Base-by-base conservation (phyloP, 2,797 vertebrate genomes). In the Psittacula derbiana region DNA sequence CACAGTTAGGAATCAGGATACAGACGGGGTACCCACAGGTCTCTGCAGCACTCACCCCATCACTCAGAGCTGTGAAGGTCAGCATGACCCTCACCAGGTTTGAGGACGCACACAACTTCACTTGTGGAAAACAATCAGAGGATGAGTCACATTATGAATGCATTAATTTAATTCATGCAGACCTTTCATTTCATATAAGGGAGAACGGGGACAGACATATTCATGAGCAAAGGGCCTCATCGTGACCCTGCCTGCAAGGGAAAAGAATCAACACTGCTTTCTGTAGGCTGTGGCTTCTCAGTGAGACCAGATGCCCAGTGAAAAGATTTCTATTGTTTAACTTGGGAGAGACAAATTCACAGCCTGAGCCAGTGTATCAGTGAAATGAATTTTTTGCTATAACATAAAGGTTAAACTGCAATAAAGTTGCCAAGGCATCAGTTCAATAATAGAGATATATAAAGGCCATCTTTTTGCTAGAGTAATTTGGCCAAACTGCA, bases 381-480 rank as follows among this genome's bases (percentile, higher is more conserved):
- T 52, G n/a, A 90, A 86, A 95, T 52, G 27, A 88, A 36, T 93
- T 84, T 91, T 84, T 79, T 78, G 23, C 76, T 90, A 57, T 71
- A 88, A 80, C 19, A 75, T 79, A 95, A 97, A 93, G 82, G 85
- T 84, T 96, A 94, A 96, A 84, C 58, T 84, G 86, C 66, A 93
- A 88, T 93, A 81, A 93, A 70, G 55, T 55, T 86, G n/a, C 76
- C n/a, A 92, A 87, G 58, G 28, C 55, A 84, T 43, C 50, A 78
- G 5, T 79, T 92, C 85, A 94, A 2, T 36, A n/a, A 83, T 65
- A 87, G 21, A 62, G 58, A 92, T 72, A 60, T 62, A 90, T 47
- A 90, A 91, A 75, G 76, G 61, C 53, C 84, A 92, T 64, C 46
- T 86, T 93, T 94, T 80, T 85, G 28, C 76, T 76, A 16, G 19